Base-by-base conservation (phyloP, 1,140 invertebrate species). In the Phocides pigmalion region DNA sequence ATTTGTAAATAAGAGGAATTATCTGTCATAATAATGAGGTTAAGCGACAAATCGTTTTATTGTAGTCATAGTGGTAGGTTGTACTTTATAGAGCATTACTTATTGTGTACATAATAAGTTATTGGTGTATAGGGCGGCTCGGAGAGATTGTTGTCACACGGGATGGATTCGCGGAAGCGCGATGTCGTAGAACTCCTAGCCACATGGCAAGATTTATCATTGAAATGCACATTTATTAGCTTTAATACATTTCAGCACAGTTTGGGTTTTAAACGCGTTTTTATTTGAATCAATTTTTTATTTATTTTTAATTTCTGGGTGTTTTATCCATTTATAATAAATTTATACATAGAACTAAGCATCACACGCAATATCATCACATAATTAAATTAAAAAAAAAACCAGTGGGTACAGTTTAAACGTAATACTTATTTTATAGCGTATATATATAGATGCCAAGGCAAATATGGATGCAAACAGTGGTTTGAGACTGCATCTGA, bases 1-100 rank as follows among this genome's bases (percentile, higher is more conserved):
- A 88, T 78, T 82, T 89, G 88, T 90, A 90, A 81, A 90, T 90
- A 90, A 90, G 88, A 90, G 83, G 70, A 84, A 89, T 81, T 89
- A 90, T 87, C 77, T 90, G 87, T 89, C 86, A 89, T 89, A 87
- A 90, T 90, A 89, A 87, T 82, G 73, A 81, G 75, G 79, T 85
- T 88, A 87, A 87, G 84, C 80, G 84, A 89, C 80, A 90, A 90
- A 88, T 89, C 81, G 84, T 88, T 90, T 85, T 87, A 89, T 87
- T 82, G 73, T 89, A 90, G 88, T 89, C 86, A 90, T 90, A 88
- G 82, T 56, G 41, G 74, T 90, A 90, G 84, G 81, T 75, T 84
- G 76, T 87, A 88, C 68, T 82, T 83, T 87, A 81, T 79, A 81
- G 76, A 77, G 68, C 67, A 82, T 86, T 76, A 80, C 77, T 77